Conservation (phyloP, 2,888 invertebrate species). For the Troglohyphantes excavatus region DNA sequence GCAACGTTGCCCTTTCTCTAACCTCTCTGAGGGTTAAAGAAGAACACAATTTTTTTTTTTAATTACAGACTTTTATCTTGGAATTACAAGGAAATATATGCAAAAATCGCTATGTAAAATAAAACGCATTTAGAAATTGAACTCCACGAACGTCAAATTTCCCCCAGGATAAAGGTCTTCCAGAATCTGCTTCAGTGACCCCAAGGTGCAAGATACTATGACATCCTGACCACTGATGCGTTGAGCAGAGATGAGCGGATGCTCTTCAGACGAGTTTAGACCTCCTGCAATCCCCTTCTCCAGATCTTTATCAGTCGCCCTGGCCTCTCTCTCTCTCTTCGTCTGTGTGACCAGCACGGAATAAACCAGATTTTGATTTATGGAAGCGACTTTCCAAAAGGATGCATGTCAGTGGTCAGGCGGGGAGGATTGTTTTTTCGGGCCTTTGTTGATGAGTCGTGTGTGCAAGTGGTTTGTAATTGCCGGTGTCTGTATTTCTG, state of each 20-base stretch:
- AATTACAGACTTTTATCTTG: too few relatives aligned
- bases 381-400: not conserved
- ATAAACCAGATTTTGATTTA: not conserved
- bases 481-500: too few relatives aligned
- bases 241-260: slow-evolving; percentile 53
- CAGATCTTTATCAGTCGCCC: slow-evolving; percentile 45
- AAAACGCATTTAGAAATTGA: too few relatives aligned
- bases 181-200: slow-evolving; percentile 35
- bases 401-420: not conserved
- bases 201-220: slow-evolving; percentile 10
- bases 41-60: too few relatives aligned
- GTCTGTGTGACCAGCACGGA: slow-evolving; percentile 1
- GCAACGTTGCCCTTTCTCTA: too few relatives aligned
- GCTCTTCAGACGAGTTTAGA: slow-evolving; percentile 59
- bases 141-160: too few relatives aligned
- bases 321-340: too few relatives aligned
- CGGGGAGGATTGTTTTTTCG: not conserved
- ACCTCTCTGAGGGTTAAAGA: too few relatives aligned
- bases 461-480: not conserved
- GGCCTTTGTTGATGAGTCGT: not conserved
- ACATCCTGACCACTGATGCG: slow-evolving; percentile 37
- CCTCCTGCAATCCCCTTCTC: slow-evolving; percentile 30
- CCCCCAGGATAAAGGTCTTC: slow-evolving; percentile 8
- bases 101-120: too few relatives aligned
- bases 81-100: too few relatives aligned